These are phyloP conservation scores for Cairina moschata DNA, from an alignment of 2,113 vertebrate genomes.

Conservation along the genomic window DNA sequence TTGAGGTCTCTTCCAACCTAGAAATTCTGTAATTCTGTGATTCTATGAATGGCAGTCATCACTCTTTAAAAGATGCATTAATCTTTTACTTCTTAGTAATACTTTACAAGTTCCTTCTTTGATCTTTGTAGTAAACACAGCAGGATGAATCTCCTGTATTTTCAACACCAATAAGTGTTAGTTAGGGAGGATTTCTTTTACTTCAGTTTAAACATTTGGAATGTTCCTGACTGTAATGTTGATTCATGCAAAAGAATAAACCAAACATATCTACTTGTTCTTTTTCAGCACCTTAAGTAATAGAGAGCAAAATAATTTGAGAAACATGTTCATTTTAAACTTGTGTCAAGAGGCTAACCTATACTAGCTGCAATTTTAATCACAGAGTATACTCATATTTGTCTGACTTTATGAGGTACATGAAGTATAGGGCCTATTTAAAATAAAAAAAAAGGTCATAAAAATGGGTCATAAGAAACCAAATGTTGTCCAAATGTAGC, in stretches of 20 bases:
- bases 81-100: neutral
- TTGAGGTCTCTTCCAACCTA: no score
- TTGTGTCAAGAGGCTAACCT: conserved; percentile 68
- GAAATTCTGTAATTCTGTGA: no score
- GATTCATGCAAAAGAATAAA: conserved; percentile 54
- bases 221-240: conserved; percentile 60
- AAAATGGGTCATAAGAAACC: conserved; percentile 3
- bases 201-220: conserved; percentile 47
- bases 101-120: conserved; percentile 33
- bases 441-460: conserved; percentile 26
- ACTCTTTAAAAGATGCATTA: neutral
- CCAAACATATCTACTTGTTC: conserved; percentile 2
- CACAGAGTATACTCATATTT: conserved; percentile 67
- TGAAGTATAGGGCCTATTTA: neutral
- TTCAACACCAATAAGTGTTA: conserved; percentile 48
- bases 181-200: conserved; percentile 52
- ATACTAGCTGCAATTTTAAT: conserved; percentile 69
- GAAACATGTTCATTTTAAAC: conserved; percentile 65
- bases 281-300: conserved; percentile 48
- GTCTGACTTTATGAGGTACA: conserved; percentile 61
- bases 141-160: conserved; percentile 45
- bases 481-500: neutral
- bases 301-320: conserved; percentile 49
- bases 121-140: conserved; percentile 54
- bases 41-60: neutral